Conservation (phyloP, 2,113 vertebrate species). For the Heliornis fulica region DNA sequence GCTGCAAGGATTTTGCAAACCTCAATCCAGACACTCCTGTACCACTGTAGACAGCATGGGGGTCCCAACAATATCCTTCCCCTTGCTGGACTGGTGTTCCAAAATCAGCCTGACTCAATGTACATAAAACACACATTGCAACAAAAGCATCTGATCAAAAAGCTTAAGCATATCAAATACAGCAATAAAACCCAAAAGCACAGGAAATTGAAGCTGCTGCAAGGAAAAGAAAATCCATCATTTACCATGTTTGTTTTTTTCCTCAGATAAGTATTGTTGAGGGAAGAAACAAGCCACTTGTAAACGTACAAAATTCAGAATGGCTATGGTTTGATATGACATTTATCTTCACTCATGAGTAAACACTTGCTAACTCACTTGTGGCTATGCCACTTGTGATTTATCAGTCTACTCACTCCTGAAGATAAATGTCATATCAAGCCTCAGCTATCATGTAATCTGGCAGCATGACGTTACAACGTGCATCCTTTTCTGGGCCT, state of each 20-base stretch:
- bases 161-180: background rate
- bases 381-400: slow-evolving; percentile 72
- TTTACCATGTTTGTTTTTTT: background rate
- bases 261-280: background rate
- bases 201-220: background rate
- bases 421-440: slow-evolving; percentile 74
- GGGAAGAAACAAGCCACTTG: background rate
- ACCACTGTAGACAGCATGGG: background rate
- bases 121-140: background rate
- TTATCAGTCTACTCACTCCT: slow-evolving; percentile 68
- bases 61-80: background rate
- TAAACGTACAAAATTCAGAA: slow-evolving; percentile 10
- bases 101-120: background rate
- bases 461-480: slow-evolving; percentile 61
- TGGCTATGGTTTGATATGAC: slow-evolving; percentile 53
- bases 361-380: slow-evolving; percentile 69
- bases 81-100: background rate
- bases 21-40: background rate
- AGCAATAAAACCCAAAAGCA: background rate
- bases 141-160: background rate
- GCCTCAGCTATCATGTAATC: slow-evolving; percentile 62
- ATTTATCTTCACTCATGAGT: slow-evolving; percentile 71
- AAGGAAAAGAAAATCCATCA: background rate
- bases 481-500: slow-evolving; percentile 33
- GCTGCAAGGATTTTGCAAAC: background rate